Evolutionary conservation across 2,113 vertebrate species (phyloP).

Genomic region (Chroicocephalus ridibundus): DNA sequence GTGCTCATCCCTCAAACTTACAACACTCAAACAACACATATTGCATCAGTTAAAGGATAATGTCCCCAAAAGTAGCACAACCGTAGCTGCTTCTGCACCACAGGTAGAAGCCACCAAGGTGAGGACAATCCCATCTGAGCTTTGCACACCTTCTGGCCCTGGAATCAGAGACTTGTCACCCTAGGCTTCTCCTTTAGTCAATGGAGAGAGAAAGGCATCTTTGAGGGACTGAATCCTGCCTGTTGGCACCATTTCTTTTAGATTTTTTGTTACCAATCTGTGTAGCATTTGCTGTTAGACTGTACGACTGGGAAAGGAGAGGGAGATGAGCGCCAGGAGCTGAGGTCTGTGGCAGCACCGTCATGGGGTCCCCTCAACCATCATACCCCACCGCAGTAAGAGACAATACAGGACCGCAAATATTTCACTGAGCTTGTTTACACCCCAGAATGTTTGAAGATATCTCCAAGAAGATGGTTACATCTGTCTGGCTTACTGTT

Average conservation of each 20-base stretch:
- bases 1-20: background rate
- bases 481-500: background rate
- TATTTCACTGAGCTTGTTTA: background rate
- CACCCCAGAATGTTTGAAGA: background rate
- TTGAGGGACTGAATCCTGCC: background rate
- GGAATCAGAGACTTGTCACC: background rate
- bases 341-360: background rate
- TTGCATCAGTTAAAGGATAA: background rate
- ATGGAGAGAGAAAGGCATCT: background rate
- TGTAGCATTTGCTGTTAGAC: background rate
- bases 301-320: background rate
- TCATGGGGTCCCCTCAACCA: background rate
- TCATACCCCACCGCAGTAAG: accelerated
- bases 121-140: background rate
- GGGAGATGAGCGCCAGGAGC: background rate
- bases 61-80: background rate
- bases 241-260: background rate
- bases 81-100: background rate
- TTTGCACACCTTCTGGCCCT: background rate
- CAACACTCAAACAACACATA: background rate
- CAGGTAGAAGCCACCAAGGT: background rate
- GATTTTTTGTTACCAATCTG: background rate
- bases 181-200: background rate
- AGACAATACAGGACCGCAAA: background rate
- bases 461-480: background rate